Evolutionary conservation across 2,888 invertebrate species (phyloP).

Genomic region (Isoperla grammatica): DNA sequence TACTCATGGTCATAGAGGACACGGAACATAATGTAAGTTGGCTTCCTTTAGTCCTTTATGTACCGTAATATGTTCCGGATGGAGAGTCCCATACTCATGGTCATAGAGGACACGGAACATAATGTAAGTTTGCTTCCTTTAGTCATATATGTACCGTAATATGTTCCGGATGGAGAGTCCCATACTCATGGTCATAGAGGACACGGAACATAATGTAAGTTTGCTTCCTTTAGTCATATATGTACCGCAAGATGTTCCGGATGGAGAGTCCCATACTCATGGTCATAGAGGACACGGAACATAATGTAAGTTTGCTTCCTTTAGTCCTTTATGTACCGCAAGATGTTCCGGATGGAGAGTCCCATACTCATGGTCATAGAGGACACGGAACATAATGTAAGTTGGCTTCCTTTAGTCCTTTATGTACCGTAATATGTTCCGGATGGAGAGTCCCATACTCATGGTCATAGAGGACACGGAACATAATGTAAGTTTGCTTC

Average conservation of each 20-base stretch:
- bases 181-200: constrained; percentile 89
- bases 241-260: constrained; percentile 94
- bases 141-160: constrained; percentile 1
- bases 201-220: constrained; percentile 89
- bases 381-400: constrained; percentile 90
- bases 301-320: constrained; percentile 70
- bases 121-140: constrained; percentile 60
- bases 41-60: too few relatives aligned
- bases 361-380: constrained; percentile 92
- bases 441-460: too few relatives aligned
- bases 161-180: constrained; percentile 92
- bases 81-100: constrained; percentile 88
- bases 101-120: constrained; percentile 92
- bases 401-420: too few relatives aligned
- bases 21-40: constrained; percentile 83
- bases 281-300: constrained; percentile 91
- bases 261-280: constrained; percentile 90
- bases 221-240: too few relatives aligned
- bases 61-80: constrained; percentile 93
- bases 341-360: constrained; percentile 89
- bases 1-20: constrained; percentile 92
- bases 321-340: constrained; percentile 97
- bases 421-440: too few relatives aligned
- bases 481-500: too few relatives aligned
- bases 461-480: too few relatives aligned